phyloP scores from a whole-genome alignment of 2,113 vertebrate genomes.

The Gorsachius goisagi region DNA sequence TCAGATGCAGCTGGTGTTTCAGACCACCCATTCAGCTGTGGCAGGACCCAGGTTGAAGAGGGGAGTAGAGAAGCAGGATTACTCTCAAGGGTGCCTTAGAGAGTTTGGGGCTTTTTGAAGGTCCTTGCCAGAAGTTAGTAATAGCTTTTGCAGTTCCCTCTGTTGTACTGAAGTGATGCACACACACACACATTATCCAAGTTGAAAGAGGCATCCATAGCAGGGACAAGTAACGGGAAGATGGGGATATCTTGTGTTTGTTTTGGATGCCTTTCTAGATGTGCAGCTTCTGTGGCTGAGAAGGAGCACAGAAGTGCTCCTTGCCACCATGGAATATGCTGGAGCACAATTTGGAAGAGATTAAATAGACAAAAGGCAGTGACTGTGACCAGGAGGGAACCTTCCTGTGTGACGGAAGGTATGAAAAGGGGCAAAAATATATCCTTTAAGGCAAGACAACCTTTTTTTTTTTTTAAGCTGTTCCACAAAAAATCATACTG shows the following conservation, averaged over 20 bases:
- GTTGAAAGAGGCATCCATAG: not conserved
- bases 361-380: no score
- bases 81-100: not conserved
- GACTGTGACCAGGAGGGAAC: no score
- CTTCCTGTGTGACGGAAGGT: no score
- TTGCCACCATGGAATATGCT: no score
- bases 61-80: not conserved
- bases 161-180: not conserved
- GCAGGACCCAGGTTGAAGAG: not conserved
- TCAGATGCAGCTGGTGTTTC: not conserved
- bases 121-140: not conserved
- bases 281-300: not conserved
- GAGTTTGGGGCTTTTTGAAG: not conserved
- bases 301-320: no score
- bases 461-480: not conserved
- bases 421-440: not conserved
- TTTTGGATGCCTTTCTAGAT: not conserved
- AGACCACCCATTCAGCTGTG: not conserved
- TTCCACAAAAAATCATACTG: not conserved
- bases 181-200: accelerated
- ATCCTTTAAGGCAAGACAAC: not conserved
- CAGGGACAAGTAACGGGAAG: not conserved
- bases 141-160: not conserved
- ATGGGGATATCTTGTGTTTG: not conserved
- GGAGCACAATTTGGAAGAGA: no score